phyloP scores from a whole-genome alignment of 2,797 vertebrate species.

The Botia kubotai region DNA sequence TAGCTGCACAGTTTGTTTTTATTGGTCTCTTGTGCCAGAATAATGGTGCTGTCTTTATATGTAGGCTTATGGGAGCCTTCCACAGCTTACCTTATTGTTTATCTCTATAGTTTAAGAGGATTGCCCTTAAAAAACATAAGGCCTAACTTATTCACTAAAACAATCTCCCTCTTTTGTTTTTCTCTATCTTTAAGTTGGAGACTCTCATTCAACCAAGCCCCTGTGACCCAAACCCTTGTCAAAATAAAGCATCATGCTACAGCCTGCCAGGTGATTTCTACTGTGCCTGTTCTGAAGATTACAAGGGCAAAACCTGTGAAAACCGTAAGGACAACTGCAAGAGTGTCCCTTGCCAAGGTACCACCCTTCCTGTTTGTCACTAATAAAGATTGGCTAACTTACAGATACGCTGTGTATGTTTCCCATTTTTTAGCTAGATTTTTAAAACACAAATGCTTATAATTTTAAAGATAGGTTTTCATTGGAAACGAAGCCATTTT shows the following conservation, averaged over 20 bases:
- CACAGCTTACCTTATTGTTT: conserved; percentile 66
- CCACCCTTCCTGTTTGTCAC: neutral
- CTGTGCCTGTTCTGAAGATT: conserved; percentile 91
- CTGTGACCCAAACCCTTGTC: conserved; percentile 91
- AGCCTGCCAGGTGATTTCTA: conserved; percentile 91
- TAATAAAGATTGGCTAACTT: neutral
- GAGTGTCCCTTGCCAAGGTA: conserved; percentile 89
- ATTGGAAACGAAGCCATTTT: too few relatives aligned
- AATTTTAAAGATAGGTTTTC: neutral
- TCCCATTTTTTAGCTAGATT: neutral
- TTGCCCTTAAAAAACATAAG: conserved; percentile 34
- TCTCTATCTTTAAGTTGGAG: conserved; percentile 62
- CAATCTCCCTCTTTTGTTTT: conserved; percentile 11
- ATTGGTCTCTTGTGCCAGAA: conserved; percentile 52
- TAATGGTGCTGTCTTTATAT: conserved; percentile 58
- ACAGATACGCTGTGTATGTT: neutral
- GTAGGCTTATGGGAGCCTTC: conserved; percentile 68
- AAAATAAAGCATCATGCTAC: conserved; percentile 89
- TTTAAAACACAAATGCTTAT: neutral
- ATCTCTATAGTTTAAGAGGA: conserved; percentile 63
- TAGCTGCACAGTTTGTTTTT: conserved; percentile 51
- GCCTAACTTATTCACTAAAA: neutral
- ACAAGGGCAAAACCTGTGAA: conserved; percentile 91
- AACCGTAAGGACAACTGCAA: conserved; percentile 85
- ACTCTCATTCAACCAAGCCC: conserved; percentile 71